Evolutionary conservation across 2,888 invertebrate species (phyloP), one percentile per base, ranked within the genome.

Genomic region (Lasioglossum leucozonium): DNA sequence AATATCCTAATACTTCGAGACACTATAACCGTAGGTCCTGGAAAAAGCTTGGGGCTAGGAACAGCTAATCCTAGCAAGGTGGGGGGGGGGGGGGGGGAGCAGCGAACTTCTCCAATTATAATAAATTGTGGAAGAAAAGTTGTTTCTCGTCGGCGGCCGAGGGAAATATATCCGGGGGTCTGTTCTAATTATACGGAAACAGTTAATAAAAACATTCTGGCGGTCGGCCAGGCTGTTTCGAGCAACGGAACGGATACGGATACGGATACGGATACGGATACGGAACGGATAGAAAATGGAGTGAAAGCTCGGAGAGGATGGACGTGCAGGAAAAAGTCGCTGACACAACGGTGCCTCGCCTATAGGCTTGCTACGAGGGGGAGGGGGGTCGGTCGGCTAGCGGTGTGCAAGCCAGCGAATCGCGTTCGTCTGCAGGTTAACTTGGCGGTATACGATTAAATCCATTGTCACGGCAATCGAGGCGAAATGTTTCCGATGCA

Each of bases 401-500:
- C 65, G 74, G 73, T 44, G 78, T 72, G 75, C 82, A 62, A 67
- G 79, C 79, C 84, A 85, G 37, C 79, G 89, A 90, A 88, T 84
- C 82, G 90, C 85, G 82, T 75, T 65, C 85, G 88, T 89, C 87
- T 80, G 85, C 89, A 81, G 72, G 89, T 86, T 87, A 79, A 86
- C 84, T 82, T 75, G 47, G 71, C 82, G 82, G 83, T 87, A 85
- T 87, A 89, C 85, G 90, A 89, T 91, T 90, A 90, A 91, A 90
- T 87, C 87, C 84, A 88, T 89, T 91, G 91, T 89, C 90, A 91
- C 86, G 88, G 91, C 90, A 92, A 93, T 92, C 92, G 91, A 87
- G 89, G 89, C 80, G 91, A 92, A 92, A 92, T 91, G 92, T 91
- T 92, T 91, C 90, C 92, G 91, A 93, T 93, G 91, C 93, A 93